These are phyloP conservation scores for Ibidorhyncha struthersii DNA, from an alignment of 2,113 vertebrate species.

Conservation along the genomic window DNA sequence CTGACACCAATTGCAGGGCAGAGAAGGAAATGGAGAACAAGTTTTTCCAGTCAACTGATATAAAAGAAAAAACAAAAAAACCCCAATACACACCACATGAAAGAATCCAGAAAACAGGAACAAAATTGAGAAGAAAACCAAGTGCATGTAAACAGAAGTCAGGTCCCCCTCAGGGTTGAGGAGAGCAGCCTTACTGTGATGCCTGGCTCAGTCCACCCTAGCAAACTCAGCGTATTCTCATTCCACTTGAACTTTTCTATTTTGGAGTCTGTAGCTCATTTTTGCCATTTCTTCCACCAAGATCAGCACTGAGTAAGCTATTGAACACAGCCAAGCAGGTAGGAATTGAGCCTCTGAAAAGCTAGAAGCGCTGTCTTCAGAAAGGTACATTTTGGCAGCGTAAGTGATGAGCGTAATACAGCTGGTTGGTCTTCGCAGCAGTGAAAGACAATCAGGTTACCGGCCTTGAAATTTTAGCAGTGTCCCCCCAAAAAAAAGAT, in stretches of 20 bases:
- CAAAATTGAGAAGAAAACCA: neutral
- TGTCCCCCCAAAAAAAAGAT: neutral
- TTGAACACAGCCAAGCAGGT: neutral
- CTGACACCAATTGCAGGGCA: neutral
- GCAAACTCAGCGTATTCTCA: neutral
- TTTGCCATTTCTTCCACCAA: neutral
- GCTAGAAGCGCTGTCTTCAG: neutral
- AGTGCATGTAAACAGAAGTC: neutral
- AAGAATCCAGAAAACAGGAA: neutral
- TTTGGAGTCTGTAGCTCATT: neutral
- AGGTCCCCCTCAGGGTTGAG: neutral
- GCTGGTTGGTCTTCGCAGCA: neutral
- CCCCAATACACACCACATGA: neutral
- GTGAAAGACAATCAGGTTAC: neutral
- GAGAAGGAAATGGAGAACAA: neutral
- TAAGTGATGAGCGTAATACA: fast-evolving
- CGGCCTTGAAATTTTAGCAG: neutral
- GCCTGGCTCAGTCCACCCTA: neutral
- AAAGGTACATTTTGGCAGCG: neutral
- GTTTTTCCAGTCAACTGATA: neutral
- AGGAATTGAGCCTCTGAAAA: neutral
- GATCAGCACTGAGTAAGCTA: neutral
- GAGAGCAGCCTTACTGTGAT: neutral
- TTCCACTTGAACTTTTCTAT: neutral
- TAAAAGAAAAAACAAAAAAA: neutral